Base-by-base conservation (phyloP, 2,797 vertebrate species). In the Chromobotia macracanthus region DNA sequence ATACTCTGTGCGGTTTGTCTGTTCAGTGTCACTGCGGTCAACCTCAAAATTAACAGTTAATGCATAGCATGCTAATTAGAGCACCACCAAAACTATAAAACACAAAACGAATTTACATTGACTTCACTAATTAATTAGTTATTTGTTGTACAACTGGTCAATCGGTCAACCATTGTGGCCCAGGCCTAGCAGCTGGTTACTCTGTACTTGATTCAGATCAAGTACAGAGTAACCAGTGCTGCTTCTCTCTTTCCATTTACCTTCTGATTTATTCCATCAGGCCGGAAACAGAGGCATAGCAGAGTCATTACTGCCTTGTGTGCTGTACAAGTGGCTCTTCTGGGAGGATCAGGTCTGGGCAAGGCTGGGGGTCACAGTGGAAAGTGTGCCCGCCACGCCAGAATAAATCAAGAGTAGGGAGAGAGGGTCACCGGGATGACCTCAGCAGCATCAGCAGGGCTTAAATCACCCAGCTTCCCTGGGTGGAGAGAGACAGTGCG, bases 401-500 rank as follows among this genome's bases (percentile, higher is more conserved):
- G 72, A 86, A 81, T 90, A 91, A 90, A 90, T 90, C 87, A 87
- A 85, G 72, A 71, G 13, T 70, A 48, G 82, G 80, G 82, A 86
- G 79, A 82, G 85, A 79, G 41, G 86, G 86, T 89, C 86, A 87
- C 50, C n/a, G 38, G 72, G 79, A 58, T 88, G 86, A 90, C 87
- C 84, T 81, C 15, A 56, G n/a, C 76, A 81, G 82, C 83, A 89
- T 79, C 81, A 88, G 85, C 70, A 56, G 75, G 73, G 80, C 70
- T 90, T 92, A 91, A 92, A 90, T 92, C 90, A 89, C 63, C 10
- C 82, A 48, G 68, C 65, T 82, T 87, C 66, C 77, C 75, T 73
- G 61, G 55, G 85, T 89, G 82, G 84, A 87, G 86, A 89, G 82
- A 89, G 85, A 87, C 77, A 82, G 82, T 79, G 55, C 64, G 78